A percentile compares a stretch with the other conserved stretches of the same genome.
phyloP scores from a whole-genome alignment of 1,140 invertebrate species.

The Drosophila ficusphila region DNA sequence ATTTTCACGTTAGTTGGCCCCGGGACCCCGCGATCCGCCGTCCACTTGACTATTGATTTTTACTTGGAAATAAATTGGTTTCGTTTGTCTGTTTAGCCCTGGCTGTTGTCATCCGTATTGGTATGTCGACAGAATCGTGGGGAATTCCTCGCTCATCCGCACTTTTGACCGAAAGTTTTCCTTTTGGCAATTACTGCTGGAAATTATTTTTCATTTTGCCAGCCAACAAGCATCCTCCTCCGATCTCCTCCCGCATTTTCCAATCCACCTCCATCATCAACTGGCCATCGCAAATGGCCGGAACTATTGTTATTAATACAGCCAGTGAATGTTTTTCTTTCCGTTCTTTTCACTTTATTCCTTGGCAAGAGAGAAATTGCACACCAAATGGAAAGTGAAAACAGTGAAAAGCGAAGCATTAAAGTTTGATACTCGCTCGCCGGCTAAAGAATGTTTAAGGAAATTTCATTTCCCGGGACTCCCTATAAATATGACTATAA shows the following conservation, averaged over 20 bases:
- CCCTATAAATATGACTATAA: neutral
- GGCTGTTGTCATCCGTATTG: conserved; percentile 29
- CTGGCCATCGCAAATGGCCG: conserved; percentile 45
- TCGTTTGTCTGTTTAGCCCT: conserved; percentile 71
- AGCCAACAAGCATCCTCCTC: neutral
- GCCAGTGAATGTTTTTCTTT: conserved; percentile 45
- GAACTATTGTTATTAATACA: conserved; percentile 77
- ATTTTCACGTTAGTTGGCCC: conserved; percentile 49
- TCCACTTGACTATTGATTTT: conserved; percentile 72
- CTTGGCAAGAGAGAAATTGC: conserved; percentile 53
- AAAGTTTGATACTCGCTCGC: conserved; percentile 14
- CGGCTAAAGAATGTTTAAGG: conserved; percentile 24
- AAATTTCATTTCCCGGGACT: conserved; percentile 40
- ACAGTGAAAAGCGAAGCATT: conserved; percentile 29
- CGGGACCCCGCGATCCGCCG: neutral
- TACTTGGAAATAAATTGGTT: conserved; percentile 81
- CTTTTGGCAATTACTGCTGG: conserved; percentile 72
- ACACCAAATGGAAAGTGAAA: conserved; percentile 65
- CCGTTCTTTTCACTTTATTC: conserved; percentile 3
- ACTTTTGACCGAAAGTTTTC: conserved; percentile 61
- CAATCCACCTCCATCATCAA: conserved; percentile 18
- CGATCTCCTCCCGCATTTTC: too few species aligned
- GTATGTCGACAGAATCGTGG: conserved; percentile 3
- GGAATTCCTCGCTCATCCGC: conserved; percentile 15
- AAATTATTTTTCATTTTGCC: conserved; percentile 77